Percentiles rank a stretch among this genome's conserved stretches.
Evolutionary conservation across 2,888 invertebrate species (phyloP).

Genomic region (Troides helena): DNA sequence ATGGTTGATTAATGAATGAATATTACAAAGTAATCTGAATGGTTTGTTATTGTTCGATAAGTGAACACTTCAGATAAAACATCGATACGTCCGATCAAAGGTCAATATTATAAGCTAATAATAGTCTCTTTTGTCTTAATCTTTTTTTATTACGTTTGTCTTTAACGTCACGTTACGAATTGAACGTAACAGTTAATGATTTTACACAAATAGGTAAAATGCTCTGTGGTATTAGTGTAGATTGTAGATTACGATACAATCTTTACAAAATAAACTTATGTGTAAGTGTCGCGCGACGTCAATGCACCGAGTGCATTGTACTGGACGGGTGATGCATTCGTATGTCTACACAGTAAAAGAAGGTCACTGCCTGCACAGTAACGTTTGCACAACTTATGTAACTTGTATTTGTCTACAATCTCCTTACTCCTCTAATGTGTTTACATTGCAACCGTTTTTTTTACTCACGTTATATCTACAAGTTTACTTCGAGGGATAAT

Average conservation of each 20-base stretch:
- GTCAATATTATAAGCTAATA: not conserved
- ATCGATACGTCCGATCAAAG: not conserved
- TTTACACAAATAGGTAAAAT: not conserved
- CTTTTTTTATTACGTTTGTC: no score
- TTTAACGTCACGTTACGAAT: not conserved
- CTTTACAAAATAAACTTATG: slow-evolving; percentile 59
- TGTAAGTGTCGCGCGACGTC: slow-evolving; percentile 65
- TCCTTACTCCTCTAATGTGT: slow-evolving; percentile 47
- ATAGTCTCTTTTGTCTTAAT: not conserved
- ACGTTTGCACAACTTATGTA: slow-evolving; percentile 67
- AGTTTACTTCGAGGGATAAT: not conserved
- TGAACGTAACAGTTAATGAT: no score
- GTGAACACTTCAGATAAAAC: not conserved
- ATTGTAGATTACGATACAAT: not conserved
- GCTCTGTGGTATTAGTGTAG: not conserved
- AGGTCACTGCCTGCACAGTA: slow-evolving; percentile 66
- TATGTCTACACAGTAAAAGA: slow-evolving; percentile 54
- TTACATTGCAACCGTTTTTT: slow-evolving; percentile 29
- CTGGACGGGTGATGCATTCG: slow-evolving; percentile 69
- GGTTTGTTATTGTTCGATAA: not conserved
- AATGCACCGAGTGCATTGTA: slow-evolving; percentile 67
- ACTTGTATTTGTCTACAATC: slow-evolving; percentile 58
- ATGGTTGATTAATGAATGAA: not conserved
- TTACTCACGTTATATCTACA: not conserved
- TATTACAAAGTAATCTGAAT: slow-evolving; percentile 6